Evolutionary conservation across 37 sponge, comb jelly and placozoan genomes (phyloP).

Genomic region (Haliclona indistincta): DNA sequence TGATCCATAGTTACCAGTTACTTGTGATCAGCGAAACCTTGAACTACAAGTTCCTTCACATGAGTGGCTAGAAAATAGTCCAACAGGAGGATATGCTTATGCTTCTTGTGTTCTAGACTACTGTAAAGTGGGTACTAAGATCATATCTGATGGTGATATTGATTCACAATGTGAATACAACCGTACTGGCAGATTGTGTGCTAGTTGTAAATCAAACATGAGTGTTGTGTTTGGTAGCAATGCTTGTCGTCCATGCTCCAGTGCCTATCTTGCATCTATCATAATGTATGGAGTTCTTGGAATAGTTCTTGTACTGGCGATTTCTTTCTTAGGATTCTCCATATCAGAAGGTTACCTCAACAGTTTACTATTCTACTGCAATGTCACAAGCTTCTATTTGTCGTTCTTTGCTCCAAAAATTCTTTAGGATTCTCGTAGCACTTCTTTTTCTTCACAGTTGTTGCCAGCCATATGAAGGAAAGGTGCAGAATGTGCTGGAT

Average conservation of each 20-base stretch:
- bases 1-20: background rate
- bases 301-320: slow-evolving; percentile 13
- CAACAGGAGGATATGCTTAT: background rate
- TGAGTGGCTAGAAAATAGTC: slow-evolving; percentile 32
- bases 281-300: slow-evolving; percentile 19
- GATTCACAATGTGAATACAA: slow-evolving; percentile 36
- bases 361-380: slow-evolving; percentile 46
- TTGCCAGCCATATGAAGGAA: too few relatives aligned
- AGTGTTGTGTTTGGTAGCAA: slow-evolving; percentile 54
- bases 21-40: background rate
- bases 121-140: slow-evolving; percentile 1
- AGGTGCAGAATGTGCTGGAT: too few relatives aligned
- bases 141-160: background rate
- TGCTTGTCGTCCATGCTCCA: slow-evolving; percentile 28
- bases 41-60: slow-evolving; percentile 1
- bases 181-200: slow-evolving; percentile 41
- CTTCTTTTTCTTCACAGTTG: too few relatives aligned
- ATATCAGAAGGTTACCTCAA: slow-evolving; percentile 55
- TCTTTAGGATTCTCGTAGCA: too few relatives aligned
- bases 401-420: slow-evolving; percentile 11
- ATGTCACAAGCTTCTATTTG: slow-evolving; percentile 17
- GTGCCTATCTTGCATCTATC: background rate
- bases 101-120: slow-evolving; percentile 23
- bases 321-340: slow-evolving; percentile 27
- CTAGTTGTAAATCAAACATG: slow-evolving; percentile 17